Evolutionary conservation across 2,113 vertebrate species (phyloP).

Genomic region (Geococcyx californianus): DNA sequence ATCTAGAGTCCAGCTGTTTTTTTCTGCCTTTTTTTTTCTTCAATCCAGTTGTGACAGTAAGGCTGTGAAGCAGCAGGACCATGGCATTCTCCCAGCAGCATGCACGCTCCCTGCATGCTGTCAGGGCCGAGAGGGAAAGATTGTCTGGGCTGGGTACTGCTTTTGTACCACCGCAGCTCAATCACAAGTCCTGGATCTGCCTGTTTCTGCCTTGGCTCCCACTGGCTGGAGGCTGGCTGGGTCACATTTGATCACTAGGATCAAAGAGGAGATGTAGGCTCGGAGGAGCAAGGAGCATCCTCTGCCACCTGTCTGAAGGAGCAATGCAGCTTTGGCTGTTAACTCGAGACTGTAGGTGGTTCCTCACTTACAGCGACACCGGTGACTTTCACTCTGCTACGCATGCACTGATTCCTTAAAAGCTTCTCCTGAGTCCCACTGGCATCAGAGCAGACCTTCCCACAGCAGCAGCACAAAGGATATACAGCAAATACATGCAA

Average conservation of each 20-base stretch:
- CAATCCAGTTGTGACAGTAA: background rate
- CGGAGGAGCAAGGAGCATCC: background rate
- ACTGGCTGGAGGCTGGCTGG: background rate
- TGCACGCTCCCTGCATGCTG: accelerated
- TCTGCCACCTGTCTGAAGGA: background rate
- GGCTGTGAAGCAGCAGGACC: background rate
- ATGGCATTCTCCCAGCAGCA: background rate
- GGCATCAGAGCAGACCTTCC: background rate
- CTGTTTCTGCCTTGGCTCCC: background rate
- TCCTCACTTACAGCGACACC: accelerated
- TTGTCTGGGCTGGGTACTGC: background rate
- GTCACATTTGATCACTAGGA: background rate
- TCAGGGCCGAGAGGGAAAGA: background rate
- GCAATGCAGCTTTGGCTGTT: background rate
- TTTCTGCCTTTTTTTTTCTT: background rate
- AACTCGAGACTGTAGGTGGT: background rate
- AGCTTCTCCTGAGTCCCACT: background rate
- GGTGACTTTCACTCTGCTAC: background rate
- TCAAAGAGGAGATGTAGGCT: background rate
- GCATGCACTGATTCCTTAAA: background rate
- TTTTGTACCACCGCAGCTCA: accelerated
- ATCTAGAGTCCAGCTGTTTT: background rate
- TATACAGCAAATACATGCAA: background rate
- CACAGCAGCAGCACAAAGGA: background rate
- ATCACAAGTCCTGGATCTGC: background rate